Percentiles rank a stretch among this genome's conserved stretches.
These are phyloP conservation scores for Drosophila ananassae DNA, from an alignment of 1,140 invertebrate species.

Conservation along the genomic window DNA sequence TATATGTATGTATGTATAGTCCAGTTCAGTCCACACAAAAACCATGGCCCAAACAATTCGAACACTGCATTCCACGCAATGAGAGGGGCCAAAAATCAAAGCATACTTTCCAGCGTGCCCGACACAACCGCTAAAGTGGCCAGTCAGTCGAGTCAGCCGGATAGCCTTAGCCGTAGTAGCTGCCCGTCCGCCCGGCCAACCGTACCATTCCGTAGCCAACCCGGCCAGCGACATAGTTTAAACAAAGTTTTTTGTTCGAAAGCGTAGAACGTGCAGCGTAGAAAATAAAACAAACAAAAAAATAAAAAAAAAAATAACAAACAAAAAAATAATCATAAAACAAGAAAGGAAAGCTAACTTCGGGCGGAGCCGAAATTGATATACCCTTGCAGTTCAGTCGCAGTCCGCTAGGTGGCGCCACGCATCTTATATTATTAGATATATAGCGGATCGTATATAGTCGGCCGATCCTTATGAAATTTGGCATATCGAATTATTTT, in stretches of 20 bases:
- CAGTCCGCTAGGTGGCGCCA: too few relatives aligned
- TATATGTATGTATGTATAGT: slow-evolving; percentile 8
- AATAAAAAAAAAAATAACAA: slow-evolving; percentile 11
- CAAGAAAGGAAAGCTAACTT: too few relatives aligned
- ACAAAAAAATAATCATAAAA: slow-evolving; percentile 35
- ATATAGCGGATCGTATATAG: too few relatives aligned
- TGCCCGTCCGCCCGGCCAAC: slow-evolving; percentile 19
- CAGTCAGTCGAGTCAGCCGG: slow-evolving; percentile 20
- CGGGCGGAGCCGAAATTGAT: too few relatives aligned
- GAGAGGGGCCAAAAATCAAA: slow-evolving; percentile 64
- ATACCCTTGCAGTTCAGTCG: too few relatives aligned
- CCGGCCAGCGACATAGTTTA: slow-evolving; percentile 66
- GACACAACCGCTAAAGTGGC: slow-evolving; percentile 70
- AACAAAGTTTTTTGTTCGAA: slow-evolving; percentile 76
- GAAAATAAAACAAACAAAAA: slow-evolving; percentile 17
- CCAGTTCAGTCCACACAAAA: slow-evolving; percentile 25
- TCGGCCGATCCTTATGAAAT: too few relatives aligned
- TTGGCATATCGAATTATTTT: too few relatives aligned
- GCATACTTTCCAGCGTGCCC: slow-evolving; percentile 66
- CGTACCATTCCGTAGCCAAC: slow-evolving; percentile 15
- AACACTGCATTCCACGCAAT: slow-evolving; percentile 74
- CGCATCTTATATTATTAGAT: too few relatives aligned
- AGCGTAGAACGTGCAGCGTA: slow-evolving; percentile 41
- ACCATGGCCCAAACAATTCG: slow-evolving; percentile 65
- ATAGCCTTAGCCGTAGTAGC: not conserved